Evolutionary conservation across 2,888 invertebrate genomes (phyloP).

Genomic region (Drosophila nigricruria): DNA sequence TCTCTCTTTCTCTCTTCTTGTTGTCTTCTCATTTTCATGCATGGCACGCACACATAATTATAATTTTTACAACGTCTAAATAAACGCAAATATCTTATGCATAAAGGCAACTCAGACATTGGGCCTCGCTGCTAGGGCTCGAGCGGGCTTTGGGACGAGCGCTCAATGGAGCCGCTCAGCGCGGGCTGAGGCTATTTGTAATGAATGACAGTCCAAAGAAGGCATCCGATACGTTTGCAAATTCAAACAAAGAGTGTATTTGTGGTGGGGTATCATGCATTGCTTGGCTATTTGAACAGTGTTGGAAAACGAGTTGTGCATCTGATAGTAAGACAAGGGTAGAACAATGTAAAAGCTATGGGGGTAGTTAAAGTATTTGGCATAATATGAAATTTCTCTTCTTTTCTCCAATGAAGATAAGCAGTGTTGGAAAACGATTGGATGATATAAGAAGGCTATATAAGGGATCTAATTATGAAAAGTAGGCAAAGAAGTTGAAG

Average conservation of each 20-base stretch:
- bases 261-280: neutral
- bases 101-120: slow-evolving; percentile 50
- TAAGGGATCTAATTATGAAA: too few species aligned
- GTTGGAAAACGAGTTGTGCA: neutral
- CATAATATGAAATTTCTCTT: neutral
- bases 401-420: neutral
- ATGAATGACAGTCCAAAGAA: slow-evolving; percentile 69
- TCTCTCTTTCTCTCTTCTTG: neutral
- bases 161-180: neutral
- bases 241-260: slow-evolving; percentile 35
- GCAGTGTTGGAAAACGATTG: slow-evolving; percentile 1
- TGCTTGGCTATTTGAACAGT: neutral
- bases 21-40: slow-evolving; percentile 50
- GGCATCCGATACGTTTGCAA: slow-evolving; percentile 46
- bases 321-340: neutral
- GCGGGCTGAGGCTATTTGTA: slow-evolving; percentile 44
- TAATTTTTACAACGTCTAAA: slow-evolving; percentile 81
- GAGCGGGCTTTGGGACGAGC: slow-evolving; percentile 2
- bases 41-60: slow-evolving; percentile 75
- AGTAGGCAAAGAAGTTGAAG: too few species aligned
- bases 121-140: neutral
- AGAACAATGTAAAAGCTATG: neutral
- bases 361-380: neutral
- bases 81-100: slow-evolving; percentile 78
- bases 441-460: neutral